phyloP scores from a whole-genome alignment of 2,888 invertebrate genomes.

The Autographa pulchrina region DNA sequence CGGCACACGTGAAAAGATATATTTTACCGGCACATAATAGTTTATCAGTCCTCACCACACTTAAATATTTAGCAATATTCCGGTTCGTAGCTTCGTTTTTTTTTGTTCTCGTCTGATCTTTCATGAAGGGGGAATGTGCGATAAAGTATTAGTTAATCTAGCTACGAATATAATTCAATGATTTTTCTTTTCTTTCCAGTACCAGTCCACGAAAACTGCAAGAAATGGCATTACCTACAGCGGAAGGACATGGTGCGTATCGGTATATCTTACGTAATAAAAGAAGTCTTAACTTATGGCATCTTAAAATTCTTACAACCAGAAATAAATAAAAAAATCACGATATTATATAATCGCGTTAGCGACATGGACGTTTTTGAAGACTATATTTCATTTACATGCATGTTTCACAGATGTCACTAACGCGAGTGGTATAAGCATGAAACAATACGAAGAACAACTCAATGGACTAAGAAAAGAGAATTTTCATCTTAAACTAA shows the following conservation, averaged over 20 bases:
- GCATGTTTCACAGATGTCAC: slow-evolving; percentile 74
- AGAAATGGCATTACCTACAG: slow-evolving; percentile 90
- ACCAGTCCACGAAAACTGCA: slow-evolving; percentile 92
- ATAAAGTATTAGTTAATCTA: neutral
- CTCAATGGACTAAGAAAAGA: slow-evolving; percentile 95
- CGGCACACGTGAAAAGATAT: no score
- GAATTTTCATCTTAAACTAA: slow-evolving; percentile 97
- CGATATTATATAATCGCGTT: no score
- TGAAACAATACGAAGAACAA: slow-evolving; percentile 97
- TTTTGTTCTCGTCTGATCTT: neutral
- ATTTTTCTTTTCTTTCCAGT: slow-evolving; percentile 78
- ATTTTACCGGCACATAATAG: no score
- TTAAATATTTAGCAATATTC: no score
- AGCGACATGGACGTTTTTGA: no score
- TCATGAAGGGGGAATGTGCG: neutral
- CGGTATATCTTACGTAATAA: slow-evolving; percentile 9
- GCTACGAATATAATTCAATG: no score
- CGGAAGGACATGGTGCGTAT: slow-evolving; percentile 85
- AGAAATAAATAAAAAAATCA: no score
- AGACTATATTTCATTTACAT: neutral
- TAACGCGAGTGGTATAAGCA: slow-evolving; percentile 91
- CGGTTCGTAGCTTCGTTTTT: no score
- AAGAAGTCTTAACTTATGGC: no score
- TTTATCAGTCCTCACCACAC: no score
- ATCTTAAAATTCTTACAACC: no score